Evolutionary conservation across 2,113 vertebrate species (phyloP).

Genomic region (Pelvicachromis taeniatus): DNA sequence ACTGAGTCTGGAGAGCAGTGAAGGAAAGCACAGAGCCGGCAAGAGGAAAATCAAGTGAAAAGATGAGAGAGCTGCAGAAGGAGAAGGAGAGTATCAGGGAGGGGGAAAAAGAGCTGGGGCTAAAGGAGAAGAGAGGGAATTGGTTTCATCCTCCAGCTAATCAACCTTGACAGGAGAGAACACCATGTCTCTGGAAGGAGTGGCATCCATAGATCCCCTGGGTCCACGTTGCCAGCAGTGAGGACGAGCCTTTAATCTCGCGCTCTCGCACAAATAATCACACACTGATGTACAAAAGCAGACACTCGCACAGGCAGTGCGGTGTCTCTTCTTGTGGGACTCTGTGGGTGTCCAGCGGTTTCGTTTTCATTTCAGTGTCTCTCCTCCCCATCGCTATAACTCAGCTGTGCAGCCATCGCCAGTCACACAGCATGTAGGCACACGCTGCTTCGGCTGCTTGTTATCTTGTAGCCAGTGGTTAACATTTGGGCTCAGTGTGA

Average conservation of each 20-base stretch:
- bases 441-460: neutral
- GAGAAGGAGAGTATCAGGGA: neutral
- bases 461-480: neutral
- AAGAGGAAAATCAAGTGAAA: neutral
- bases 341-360: slow-evolving; percentile 6
- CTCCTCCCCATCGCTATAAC: neutral
- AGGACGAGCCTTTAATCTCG: neutral
- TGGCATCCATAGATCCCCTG: neutral
- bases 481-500: neutral
- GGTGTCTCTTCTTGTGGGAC: neutral
- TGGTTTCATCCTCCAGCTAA: slow-evolving; percentile 30
- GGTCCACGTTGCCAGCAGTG: neutral
- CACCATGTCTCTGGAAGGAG: slow-evolving; percentile 7
- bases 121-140: neutral
- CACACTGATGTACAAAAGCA: neutral
- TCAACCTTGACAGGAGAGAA: slow-evolving; percentile 40
- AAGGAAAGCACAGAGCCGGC: neutral
- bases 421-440: neutral
- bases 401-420: neutral
- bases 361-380: slow-evolving; percentile 1
- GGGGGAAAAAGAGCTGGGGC: neutral
- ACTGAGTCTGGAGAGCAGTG: neutral
- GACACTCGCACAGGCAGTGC: neutral
- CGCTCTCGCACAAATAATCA: neutral
- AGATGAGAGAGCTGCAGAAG: neutral